Base-by-base conservation (phyloP, 2,888 invertebrate species). In the Adelognathus sp. region DNA sequence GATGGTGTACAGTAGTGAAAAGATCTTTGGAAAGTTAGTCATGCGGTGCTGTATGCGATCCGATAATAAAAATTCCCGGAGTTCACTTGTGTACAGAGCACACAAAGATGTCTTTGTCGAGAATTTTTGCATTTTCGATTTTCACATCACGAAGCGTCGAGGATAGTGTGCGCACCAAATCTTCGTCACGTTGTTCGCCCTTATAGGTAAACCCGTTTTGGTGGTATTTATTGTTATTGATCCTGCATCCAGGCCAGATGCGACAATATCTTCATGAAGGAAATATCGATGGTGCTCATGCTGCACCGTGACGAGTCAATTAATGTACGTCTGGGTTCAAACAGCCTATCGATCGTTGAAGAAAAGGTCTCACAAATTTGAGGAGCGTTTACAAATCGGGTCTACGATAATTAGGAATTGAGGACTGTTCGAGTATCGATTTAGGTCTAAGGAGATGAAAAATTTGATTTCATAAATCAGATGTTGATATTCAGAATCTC, bases 11-110 rank as follows among this genome's bases (percentile, higher is more conserved):
- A 64, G 56, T n/a, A 18, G 63, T 9, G n/a, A 21, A 63, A 64
- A 66, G 64, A 58, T 33, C 54, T 67, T 75, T 72, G 72, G 5
- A 67, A 77, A 61, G 67, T 63, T 56, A 69, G 63, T 61, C 63
- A 50, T 70, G 70, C 46, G 58, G 72, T 31, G 39, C 11, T 41
- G 52, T 36, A 21, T 46, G 61, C 61, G 69, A 54, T 77, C 33
- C 36, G 77, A 77, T 69, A 77, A 77, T 77, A 77, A 77, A 77
- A 72, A 77, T 77, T 77, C 61, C 56, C 56, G 61, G n/a, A 56
- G 67, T 63, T 21, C 77, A 67, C 61, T 77, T 77, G 72, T 77
- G 56, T 52, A 61, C 39, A 41, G 9, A 9, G 29, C 36, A n/a
- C 31, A 5, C 54, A 50, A 36, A 31, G 66, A 74, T 74, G 54